A percentile compares a stretch with the other conserved stretches of the same genome.
These are phyloP conservation scores for Drosophila suboccidentalis DNA, from an alignment of 2,888 invertebrate genomes.

Conservation along the genomic window DNA sequence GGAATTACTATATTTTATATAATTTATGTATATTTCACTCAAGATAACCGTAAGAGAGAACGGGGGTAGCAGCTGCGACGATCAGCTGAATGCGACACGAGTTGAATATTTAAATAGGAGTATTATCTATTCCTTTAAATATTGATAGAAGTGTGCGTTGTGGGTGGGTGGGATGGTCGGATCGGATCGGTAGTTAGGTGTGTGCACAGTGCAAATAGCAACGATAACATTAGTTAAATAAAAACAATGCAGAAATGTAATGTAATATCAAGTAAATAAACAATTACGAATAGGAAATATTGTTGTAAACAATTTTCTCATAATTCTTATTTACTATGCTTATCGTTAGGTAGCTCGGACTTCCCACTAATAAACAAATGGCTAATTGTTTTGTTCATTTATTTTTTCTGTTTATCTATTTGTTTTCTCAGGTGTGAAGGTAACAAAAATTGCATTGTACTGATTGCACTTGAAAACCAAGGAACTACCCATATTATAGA, in stretches of 20 bases:
- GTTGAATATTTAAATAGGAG: slow-evolving; percentile 42
- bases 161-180: slow-evolving; percentile 6
- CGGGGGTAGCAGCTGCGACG: not conserved
- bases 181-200: slow-evolving; percentile 11
- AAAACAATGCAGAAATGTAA: slow-evolving; percentile 35
- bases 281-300: slow-evolving; percentile 40
- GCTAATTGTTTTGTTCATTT: slow-evolving; percentile 43
- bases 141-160: slow-evolving; percentile 15
- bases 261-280: slow-evolving; percentile 34
- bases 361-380: slow-evolving; percentile 47
- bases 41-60: not conserved
- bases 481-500: slow-evolving; percentile 6
- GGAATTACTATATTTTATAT: not conserved
- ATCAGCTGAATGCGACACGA: slow-evolving; percentile 40
- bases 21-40: not conserved
- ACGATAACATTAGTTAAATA: slow-evolving; percentile 41
- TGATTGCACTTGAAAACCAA: slow-evolving; percentile 22
- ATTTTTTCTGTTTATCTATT: slow-evolving; percentile 12
- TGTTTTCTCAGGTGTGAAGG: slow-evolving; percentile 44
- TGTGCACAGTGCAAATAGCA: slow-evolving; percentile 29
- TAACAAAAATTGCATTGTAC: slow-evolving; percentile 32
- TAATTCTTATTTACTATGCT: slow-evolving; percentile 61
- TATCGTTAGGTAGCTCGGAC: slow-evolving; percentile 53
- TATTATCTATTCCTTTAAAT: slow-evolving; percentile 13
- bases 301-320: slow-evolving; percentile 54